Evolutionary conservation across 2,113 vertebrate genomes (phyloP).

Genomic region (Damaliscus lunatus): DNA sequence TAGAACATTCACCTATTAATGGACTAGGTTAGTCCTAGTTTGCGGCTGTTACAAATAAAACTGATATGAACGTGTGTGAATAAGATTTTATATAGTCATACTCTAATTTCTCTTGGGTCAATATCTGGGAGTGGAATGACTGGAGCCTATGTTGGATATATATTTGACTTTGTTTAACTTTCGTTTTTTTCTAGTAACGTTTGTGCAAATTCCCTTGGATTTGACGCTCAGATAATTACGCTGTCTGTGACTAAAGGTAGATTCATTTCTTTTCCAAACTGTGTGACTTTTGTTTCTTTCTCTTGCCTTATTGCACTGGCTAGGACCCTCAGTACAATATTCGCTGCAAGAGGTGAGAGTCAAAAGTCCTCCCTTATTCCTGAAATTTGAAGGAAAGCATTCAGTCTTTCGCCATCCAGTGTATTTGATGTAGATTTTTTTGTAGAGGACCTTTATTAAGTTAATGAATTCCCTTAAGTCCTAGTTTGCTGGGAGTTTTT

Average conservation of each 20-base stretch:
- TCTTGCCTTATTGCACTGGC: no score
- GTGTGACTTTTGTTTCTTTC: no score
- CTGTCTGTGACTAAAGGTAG: no score
- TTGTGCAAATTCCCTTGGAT: no score
- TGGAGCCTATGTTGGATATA: no score
- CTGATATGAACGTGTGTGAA: not conserved
- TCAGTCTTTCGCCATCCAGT: not conserved
- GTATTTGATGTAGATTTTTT: not conserved
- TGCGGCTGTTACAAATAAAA: not conserved
- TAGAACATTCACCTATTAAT: not conserved
- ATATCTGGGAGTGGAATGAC: no score
- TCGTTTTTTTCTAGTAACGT: rapidly evolving
- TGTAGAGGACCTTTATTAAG: not conserved
- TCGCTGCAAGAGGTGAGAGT: not conserved
- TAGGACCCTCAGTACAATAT: no score
- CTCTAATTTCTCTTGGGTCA: not conserved
- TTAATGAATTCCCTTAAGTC: not conserved
- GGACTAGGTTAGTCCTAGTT: not conserved
- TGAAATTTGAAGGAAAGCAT: not conserved
- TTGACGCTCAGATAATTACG: no score
- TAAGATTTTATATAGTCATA: not conserved
- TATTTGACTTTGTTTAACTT: no score
- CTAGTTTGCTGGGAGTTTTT: not conserved
- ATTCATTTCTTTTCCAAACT: no score
- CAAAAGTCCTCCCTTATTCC: not conserved